Percentiles rank a stretch among this genome's conserved stretches.
These are phyloP conservation scores for Montipora efflorescens DNA, from an alignment of 64 coral and sea anemone species.

Conservation along the genomic window DNA sequence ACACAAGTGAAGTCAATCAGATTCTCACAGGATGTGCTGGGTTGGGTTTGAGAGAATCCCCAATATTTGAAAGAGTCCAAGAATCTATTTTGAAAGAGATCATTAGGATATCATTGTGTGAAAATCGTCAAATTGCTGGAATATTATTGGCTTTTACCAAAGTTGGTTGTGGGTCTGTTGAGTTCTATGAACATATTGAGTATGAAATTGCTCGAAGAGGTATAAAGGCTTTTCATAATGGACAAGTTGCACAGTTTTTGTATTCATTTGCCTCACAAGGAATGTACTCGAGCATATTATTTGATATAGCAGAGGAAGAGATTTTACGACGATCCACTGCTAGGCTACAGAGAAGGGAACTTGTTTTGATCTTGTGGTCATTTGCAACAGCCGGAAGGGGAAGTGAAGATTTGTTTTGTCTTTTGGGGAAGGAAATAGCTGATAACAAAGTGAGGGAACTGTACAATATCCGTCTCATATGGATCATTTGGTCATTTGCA, in stretches of 20 bases:
- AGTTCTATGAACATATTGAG: not conserved
- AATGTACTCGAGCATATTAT: not conserved
- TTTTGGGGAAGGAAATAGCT: not conserved
- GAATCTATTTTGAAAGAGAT: conserved; percentile 19
- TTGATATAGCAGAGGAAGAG: conserved; percentile 3
- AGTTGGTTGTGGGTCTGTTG: not conserved
- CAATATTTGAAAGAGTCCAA: conserved; percentile 2
- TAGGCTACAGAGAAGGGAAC: not conserved
- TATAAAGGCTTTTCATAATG: not conserved
- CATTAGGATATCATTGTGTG: not conserved
- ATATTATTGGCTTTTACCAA: not conserved
- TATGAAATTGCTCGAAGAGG: conserved; percentile 9
- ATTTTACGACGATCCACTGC: not conserved
- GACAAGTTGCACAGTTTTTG: not conserved
- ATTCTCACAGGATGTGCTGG: not conserved
- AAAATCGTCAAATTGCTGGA: conserved; percentile 2
- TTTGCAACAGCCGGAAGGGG: conserved; percentile 22
- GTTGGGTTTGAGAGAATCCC: not conserved
- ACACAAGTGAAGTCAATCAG: not conserved
- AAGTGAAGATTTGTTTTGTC: conserved; percentile 7
- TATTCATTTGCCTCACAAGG: not conserved
- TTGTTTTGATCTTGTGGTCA: not conserved
- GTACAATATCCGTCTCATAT: not conserved
- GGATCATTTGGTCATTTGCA: conserved; percentile 35
- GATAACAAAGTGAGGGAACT: not conserved